Base-by-base conservation (phyloP, 53 echinoderm and acorn worm species). In the Hippasteria phrygiana region DNA sequence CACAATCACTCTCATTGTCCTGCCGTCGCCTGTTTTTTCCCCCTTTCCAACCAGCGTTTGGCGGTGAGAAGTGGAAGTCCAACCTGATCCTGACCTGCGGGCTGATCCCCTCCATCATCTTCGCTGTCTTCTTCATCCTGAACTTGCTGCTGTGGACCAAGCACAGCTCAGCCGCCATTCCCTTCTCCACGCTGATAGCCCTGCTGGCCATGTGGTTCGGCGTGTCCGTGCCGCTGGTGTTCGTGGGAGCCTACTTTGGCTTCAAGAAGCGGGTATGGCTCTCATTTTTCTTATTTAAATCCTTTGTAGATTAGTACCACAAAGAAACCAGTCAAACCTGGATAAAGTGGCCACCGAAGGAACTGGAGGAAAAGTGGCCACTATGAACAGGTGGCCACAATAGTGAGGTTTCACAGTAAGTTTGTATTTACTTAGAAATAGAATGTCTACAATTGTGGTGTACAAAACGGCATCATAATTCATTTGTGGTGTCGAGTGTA, bases 1-100 rank as follows among this genome's bases (percentile, higher is more conserved):
- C 67, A 67, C 37, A 8, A n/a, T n/a, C n/a, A n/a, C 67, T 35
- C 2, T 35, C 10, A 33, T 35, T 67, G 32, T 1, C 20, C 34
- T 32, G 7, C 67, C 34, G 12, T n/a, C 8, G 4, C 10, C 36
- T 37, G 17, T 2, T 1, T 16, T 54, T 42, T 80, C 35, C 35
- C 45, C 37, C 71, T 48, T 6, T 38, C 18, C 17, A 37, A 56
- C 43, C 90, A 98, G 98, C 98, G 20, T 98, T 98, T 50, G 95
- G 95, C 69, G 98, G 98, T 48, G 98, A 98, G 88, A 93, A 91
- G 63, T 98, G 98, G 98, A 98, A 98, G 93, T 96, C 98, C 74
- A 98, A 98, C 75, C 91, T 98, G 5, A 32, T 98, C 71, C 71
- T 96, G 83, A 98, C 95, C 53, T 89, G 94, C 55, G 94, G 96